Evolutionary conservation across 2,888 invertebrate species (phyloP).

Genomic region (Lamproptera curius): DNA sequence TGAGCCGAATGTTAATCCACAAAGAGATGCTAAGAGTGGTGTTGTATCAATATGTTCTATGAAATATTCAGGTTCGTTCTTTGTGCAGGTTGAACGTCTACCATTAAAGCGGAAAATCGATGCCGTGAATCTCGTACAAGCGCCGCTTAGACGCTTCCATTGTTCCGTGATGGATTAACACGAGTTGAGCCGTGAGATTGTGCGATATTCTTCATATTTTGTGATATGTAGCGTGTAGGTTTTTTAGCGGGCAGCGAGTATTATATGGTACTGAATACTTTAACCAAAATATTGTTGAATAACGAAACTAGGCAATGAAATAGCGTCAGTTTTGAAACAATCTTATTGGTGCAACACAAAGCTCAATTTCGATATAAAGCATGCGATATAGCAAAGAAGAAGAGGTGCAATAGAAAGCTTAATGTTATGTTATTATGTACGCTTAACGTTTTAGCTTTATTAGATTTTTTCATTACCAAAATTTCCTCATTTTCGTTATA

Average conservation of each 20-base stretch:
- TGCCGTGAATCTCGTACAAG: constrained; percentile 43
- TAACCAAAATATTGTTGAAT: neutral
- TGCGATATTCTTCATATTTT: neutral
- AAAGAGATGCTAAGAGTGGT: too few relatives aligned
- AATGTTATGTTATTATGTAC: too few relatives aligned
- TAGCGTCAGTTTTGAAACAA: neutral
- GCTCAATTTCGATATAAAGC: neutral
- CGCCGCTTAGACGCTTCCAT: constrained; percentile 41
- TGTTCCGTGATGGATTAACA: constrained; percentile 38
- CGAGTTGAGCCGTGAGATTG: constrained; percentile 30
- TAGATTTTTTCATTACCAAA: too few relatives aligned
- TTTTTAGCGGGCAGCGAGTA: too few relatives aligned
- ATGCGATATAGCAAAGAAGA: neutral
- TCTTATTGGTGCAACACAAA: neutral
- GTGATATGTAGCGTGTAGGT: neutral
- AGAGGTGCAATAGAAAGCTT: too few relatives aligned
- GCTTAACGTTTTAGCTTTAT: too few relatives aligned
- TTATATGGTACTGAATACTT: neutral
- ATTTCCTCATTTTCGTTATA: too few relatives aligned
- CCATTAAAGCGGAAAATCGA: constrained; percentile 25
- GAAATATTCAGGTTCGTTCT: constrained; percentile 1
- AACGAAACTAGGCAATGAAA: neutral
- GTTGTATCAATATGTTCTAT: neutral
- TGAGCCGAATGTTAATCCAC: too few relatives aligned
- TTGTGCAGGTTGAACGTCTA: constrained; percentile 19